These are phyloP conservation scores for Odocoileus hemionus DNA, from an alignment of 2,113 vertebrate species.

Conservation along the genomic window DNA sequence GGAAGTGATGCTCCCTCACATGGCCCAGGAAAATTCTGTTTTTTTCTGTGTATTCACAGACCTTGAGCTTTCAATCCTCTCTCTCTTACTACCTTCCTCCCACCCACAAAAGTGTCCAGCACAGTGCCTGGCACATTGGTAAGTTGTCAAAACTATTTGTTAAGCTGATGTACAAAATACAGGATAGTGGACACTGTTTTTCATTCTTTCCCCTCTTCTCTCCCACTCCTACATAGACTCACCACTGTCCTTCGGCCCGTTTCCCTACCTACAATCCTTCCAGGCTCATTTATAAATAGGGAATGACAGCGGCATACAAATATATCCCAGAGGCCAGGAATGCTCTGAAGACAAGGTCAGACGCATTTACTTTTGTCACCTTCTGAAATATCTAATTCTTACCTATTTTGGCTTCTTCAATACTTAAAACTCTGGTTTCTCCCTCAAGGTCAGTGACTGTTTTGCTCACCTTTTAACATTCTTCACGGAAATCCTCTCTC, in stretches of 20 bases:
- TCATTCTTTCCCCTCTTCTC: neutral
- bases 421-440: neutral
- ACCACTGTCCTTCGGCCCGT: neutral
- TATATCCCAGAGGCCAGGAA: conserved; percentile 10
- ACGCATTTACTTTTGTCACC: neutral
- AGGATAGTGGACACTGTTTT: neutral
- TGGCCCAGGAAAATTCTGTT: neutral
- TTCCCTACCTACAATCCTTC: neutral
- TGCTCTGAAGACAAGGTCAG: conserved; percentile 48
- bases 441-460: neutral
- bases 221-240: neutral
- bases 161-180: neutral
- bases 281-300: conserved; percentile 43
- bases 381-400: conserved; percentile 14
- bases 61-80: neutral
- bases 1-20: neutral
- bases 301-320: neutral
- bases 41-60: neutral
- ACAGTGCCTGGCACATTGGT: neutral
- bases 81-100: neutral
- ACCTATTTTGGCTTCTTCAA: neutral
- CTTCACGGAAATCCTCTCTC: neutral
- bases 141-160: neutral
- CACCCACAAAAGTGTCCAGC: neutral
- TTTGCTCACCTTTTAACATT: neutral